Evolutionary conservation across 2,797 vertebrate species (phyloP).

Genomic region (Rachycentron canadum): DNA sequence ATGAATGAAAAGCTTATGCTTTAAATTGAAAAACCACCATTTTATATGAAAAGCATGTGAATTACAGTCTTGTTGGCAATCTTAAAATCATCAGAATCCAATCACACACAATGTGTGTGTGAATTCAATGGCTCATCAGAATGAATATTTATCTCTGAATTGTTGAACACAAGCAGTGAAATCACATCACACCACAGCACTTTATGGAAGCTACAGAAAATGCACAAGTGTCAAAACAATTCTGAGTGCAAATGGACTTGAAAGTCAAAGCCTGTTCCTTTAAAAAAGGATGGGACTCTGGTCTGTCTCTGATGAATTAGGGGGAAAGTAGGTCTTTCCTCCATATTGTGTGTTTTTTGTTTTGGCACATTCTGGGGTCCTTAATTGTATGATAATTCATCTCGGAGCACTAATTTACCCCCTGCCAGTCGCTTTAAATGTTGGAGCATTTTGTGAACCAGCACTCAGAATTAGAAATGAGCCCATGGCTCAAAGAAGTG

Average conservation of each 20-base stretch:
- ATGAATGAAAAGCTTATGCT: conserved; percentile 40
- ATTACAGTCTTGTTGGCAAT: conserved; percentile 21
- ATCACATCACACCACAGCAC: background rate
- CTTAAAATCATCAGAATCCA: background rate
- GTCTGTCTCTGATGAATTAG: conserved; percentile 61
- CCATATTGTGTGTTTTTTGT: conserved; percentile 88
- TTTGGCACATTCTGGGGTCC: conserved; percentile 91
- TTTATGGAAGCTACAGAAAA: background rate
- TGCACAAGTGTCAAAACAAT: background rate
- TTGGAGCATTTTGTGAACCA: conserved; percentile 89
- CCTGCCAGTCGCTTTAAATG: conserved; percentile 88
- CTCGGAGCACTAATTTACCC: conserved; percentile 95
- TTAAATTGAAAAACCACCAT: background rate
- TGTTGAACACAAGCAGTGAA: conserved; percentile 20
- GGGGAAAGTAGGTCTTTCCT: conserved; percentile 80
- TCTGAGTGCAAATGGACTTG: conserved; percentile 2
- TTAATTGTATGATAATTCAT: conserved; percentile 97
- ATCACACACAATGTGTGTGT: background rate
- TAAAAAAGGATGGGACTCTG: conserved; percentile 39
- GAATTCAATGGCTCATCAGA: background rate
- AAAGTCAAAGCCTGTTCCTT: conserved; percentile 50
- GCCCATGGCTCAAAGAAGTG: conserved; percentile 81
- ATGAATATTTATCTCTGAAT: conserved; percentile 12
- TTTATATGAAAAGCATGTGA: conserved; percentile 1
- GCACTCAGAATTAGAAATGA: conserved; percentile 93